Base-by-base conservation (phyloP, 2,888 invertebrate species). In the Chironomus tentans region DNA sequence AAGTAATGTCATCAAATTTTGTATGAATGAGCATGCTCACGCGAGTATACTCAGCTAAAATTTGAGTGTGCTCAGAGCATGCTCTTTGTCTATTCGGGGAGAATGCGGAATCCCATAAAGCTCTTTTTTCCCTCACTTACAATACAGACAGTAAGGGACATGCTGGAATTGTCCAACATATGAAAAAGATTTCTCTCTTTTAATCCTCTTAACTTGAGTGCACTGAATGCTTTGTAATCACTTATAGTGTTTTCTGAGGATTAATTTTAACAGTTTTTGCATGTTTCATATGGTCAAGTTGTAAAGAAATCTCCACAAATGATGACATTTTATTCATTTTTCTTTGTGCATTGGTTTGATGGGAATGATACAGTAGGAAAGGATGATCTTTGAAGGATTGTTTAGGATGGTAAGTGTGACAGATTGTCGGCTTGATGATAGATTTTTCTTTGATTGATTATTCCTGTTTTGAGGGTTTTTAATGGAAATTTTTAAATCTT, bases 151-250 rank as follows among this genome's bases (percentile, higher is more conserved):
- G 1, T 10, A 6, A 65, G 13, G 24, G 21, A 65, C 56, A 56
- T 56, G 24, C n/a, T 21, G 21, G 21, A 65, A 65, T 21, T 38
- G 38, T 38, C 38, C 38, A 65, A 24, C 65, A 65, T 65, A 65
- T 24, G 24, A 24, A 24, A 22, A 65, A 24, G 22, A 13, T 24
- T 12, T 24, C 13, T 24, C 65, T 47, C 68, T n/a, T 65, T 65
- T 74, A 74, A 74, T 74, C 74, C 74, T 47, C 74, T 74, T 74
- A 74, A 24, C 61, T 46, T 47, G 48, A 65, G 68, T 74, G 68
- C 74, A 74, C 5, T 47, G 74, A 74, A 73, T 38, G 74, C 74
- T 74, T 74, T 74, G 74, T 74, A 74, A 74, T 74, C 74, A 74
- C 74, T 74, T 74, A 74, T 68, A 68, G 74, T 48, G 24, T 74